Evolutionary conservation across 2,888 invertebrate species (phyloP).

Genomic region (Agriotes lineatus): DNA sequence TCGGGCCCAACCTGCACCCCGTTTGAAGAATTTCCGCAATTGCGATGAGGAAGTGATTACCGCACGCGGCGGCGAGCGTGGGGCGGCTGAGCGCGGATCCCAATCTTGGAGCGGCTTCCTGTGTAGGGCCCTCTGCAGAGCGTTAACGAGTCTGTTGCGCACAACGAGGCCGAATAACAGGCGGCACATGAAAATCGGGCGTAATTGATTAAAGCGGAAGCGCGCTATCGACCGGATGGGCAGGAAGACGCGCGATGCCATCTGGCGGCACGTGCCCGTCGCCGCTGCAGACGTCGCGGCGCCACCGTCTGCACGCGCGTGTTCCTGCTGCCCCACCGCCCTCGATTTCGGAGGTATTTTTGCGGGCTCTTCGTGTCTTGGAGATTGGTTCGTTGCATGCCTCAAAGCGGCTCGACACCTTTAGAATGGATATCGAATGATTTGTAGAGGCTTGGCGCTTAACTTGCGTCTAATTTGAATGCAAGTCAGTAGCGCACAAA

Average conservation of each 20-base stretch:
- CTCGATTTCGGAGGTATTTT: constrained; percentile 1
- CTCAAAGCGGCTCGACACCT: too few species aligned
- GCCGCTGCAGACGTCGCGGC: constrained; percentile 43
- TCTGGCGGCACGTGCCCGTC: constrained; percentile 48
- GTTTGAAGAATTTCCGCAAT: constrained; percentile 2
- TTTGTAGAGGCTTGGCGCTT: too few species aligned
- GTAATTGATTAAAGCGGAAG: constrained; percentile 58
- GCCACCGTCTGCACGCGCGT: constrained; percentile 23
- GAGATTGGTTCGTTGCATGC: too few species aligned
- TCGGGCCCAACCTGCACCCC: neutral
- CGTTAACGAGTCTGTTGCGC: constrained; percentile 46
- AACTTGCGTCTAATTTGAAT: too few species aligned
- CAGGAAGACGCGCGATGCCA: constrained; percentile 50
- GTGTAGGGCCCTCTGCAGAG: constrained; percentile 28
- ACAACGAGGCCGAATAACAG: constrained; percentile 34
- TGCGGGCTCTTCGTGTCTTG: neutral
- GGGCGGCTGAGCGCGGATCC: constrained; percentile 1
- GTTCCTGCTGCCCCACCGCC: constrained; percentile 20
- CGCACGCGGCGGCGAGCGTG: constrained; percentile 1
- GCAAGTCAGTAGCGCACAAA: too few species aligned
- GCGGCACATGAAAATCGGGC: constrained; percentile 33
- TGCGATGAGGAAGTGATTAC: constrained; percentile 1
- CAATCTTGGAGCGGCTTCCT: constrained; percentile 29
- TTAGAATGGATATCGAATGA: too few species aligned
- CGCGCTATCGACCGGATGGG: constrained; percentile 55